Evolutionary conservation across 2,113 vertebrate species (phyloP), one percentile per base, ranked within the genome.

Genomic region (Cephalopholis sonnerati): DNA sequence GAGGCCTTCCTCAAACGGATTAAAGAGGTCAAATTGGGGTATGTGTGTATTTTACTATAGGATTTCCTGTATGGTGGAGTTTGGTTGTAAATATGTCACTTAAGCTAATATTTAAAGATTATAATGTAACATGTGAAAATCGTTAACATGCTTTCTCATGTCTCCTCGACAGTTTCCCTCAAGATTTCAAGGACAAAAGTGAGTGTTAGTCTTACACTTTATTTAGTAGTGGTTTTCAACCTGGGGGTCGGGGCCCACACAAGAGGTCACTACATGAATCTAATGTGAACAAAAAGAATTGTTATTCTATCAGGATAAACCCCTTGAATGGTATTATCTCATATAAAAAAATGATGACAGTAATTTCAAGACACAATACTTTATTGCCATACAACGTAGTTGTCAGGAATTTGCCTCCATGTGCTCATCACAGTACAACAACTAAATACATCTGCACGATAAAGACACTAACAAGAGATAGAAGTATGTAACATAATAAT

Each of bases 181-280:
- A 95, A 0, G 97, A 97, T 36, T 96, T 98, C 85, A 96, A 94
- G 90, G 96, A 97, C 62, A 96, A 94, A 96, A 93, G 98, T 99
- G 94, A 97, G 94, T 89, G 24, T 74, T 61, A 2, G 3, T 69
- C 1, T 76, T 39, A 2, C 20, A 29, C 53, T n/a, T 53, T 11
- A 29, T 78, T 68, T 36, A 22, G 18, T 51, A 41, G 36, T 81
- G 53, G 44, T 27, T 29, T 22, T 32, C 17, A 73, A 53, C 62
- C 12, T 64, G 39, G 10, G 18, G 25, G 13, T 75, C 16, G 2
- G n/a, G n/a, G 8, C 51, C 22, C 39, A 48, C 20, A 25, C n/a
- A 25, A 10, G 41, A 64, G 24, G 41, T 57, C 71, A 66, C 0
- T 7, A 16, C 15, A 66, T 58, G n/a, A 50, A 46, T 17, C 3